Conservation (phyloP, 2,113 vertebrate species). For the Entosphenus tridentatus region DNA sequence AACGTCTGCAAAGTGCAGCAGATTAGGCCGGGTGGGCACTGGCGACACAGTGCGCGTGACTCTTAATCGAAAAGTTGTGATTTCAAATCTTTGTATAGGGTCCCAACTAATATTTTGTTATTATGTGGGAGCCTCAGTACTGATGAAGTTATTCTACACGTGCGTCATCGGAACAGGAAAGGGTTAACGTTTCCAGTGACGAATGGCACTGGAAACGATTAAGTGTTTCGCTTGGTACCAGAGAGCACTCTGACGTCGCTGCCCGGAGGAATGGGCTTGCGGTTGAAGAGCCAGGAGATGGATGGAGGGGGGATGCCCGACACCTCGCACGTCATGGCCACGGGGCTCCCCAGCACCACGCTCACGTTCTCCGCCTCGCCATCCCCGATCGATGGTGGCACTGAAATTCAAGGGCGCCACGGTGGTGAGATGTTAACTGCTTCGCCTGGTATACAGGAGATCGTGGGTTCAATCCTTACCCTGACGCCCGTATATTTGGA, state of each 20-base stretch:
- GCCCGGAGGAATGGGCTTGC: conserved; percentile 30
- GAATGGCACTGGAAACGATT: too few species aligned
- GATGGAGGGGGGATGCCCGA: conserved; percentile 66
- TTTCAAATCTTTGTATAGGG: too few species aligned
- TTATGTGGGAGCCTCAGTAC: too few species aligned
- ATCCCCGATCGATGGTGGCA: conserved; percentile 45
- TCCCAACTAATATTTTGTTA: too few species aligned
- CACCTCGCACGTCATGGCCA: conserved; percentile 54
- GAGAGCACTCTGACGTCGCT: conserved; percentile 42
- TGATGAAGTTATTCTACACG: too few species aligned
- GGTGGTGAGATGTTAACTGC: background rate
- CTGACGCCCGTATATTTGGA: background rate
- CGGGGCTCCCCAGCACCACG: conserved; percentile 55
- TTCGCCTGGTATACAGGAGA: background rate
- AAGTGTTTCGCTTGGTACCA: conserved; percentile 23
- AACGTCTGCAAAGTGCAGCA: too few species aligned
- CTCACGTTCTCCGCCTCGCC: conserved; percentile 48
- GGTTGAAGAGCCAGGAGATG: conserved; percentile 61
- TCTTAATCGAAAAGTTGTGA: too few species aligned
- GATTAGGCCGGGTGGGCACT: too few species aligned
- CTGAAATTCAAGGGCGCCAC: conserved; percentile 20
- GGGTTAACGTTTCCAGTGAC: too few species aligned
- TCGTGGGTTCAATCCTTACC: background rate
- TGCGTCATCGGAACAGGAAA: too few species aligned
- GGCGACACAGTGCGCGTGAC: too few species aligned